Base-by-base conservation (phyloP, 2,888 invertebrate genomes). In the Phragmatobia fuliginosa region DNA sequence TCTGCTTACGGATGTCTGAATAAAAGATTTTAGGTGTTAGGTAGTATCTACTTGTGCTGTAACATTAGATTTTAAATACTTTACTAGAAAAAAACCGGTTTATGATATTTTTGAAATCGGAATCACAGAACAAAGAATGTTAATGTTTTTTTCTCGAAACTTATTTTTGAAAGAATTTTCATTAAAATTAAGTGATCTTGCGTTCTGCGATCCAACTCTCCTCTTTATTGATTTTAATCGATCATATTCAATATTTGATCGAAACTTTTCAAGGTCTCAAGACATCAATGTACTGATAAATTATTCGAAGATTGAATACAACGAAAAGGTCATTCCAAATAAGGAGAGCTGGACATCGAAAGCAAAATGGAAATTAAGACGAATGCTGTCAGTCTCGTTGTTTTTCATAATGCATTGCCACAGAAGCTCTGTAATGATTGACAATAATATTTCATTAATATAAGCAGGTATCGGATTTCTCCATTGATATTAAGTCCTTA, bases 381-480 rank as follows among this genome's bases (percentile, higher is more conserved):
- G 21, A 38, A 62, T 56, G 52, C 61, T 14, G 60, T 60, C 56
- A 62, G 38, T 31, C 33, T 49, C n/a, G 25, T 21, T 28, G n/a
- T 41, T 62, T 31, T 21, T 25, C 33, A 25, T 62, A 58, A 62
- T 56, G 32, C n/a, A 62, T 62, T 62, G 45, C 56, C 58, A 62
- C 56, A n/a, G 7, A 18, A n/a, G 33, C 11, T n/a, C 58, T 49
- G 1, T 32, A 11, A 63, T 32, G 79, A 76, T 73, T 78, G 76
- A 80, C 70, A 78, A 65, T 49, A 49, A 25, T 62, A 58, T 58
- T 32, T 66, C 68, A 71, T 62, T 68, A 72, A 70, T 59, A n/a
- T n/a, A n/a, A n/a, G n/a, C n/a, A n/a, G n/a, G n/a, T n/a, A n/a
- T n/a, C n/a, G 25, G 65, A 32, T 45, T 45, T 45, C 45, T 45